phyloP scores from a whole-genome alignment of 2,113 vertebrate species.

The Cephalopterus ornatus region DNA sequence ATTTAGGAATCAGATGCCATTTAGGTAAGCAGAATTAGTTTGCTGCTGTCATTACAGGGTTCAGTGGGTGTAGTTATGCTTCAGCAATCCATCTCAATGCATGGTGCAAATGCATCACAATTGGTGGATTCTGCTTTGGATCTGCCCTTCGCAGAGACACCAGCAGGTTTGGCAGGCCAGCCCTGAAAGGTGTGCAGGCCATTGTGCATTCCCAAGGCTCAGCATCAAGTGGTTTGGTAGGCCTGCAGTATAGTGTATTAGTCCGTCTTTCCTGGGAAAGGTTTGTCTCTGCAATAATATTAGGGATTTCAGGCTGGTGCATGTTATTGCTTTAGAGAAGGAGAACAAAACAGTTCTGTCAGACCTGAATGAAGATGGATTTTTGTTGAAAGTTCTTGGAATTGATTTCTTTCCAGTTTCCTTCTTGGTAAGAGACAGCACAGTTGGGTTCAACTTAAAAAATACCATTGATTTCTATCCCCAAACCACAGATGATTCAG shows the following conservation, averaged over 20 bases:
- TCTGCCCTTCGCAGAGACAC: not conserved
- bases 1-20: not conserved
- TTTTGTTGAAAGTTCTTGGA: conserved; percentile 52
- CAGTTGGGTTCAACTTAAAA: conserved; percentile 42
- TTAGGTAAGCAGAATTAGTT: not conserved
- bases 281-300: not conserved
- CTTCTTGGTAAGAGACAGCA: conserved; percentile 53
- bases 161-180: not conserved
- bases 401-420: conserved; percentile 54
- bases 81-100: not conserved
- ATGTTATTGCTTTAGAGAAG: not conserved
- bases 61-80: not conserved
- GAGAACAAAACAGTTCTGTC: conserved; percentile 21
- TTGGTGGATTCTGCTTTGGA: not conserved
- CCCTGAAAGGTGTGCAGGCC: not conserved
- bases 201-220: not conserved
- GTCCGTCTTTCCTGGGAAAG: not conserved
- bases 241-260: not conserved
- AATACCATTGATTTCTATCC: conserved; percentile 61
- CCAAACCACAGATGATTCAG: conserved; percentile 53
- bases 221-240: not conserved
- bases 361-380: conserved; percentile 53
- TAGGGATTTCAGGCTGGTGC: not conserved
- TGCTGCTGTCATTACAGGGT: conserved; percentile 1
- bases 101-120: not conserved